phyloP scores from a whole-genome alignment of 2,888 invertebrate genomes.

The Philopedon plagiatum region DNA sequence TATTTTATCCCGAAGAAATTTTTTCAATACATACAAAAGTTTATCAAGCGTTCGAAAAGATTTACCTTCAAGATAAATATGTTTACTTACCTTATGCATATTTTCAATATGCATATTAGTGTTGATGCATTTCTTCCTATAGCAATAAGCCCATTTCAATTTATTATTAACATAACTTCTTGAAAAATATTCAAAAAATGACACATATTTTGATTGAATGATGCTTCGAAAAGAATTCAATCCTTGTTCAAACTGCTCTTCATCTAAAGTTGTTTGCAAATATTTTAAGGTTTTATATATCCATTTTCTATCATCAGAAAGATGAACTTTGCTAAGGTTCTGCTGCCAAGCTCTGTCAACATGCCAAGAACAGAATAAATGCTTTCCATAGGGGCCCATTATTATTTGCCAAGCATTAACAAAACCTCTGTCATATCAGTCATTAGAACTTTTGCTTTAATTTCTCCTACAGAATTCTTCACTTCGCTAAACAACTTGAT shows the following conservation, averaged over 20 bases:
- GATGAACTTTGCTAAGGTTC: neutral
- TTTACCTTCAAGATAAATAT: no score
- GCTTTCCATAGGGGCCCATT: no score
- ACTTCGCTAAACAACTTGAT: neutral
- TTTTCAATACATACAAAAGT: neutral
- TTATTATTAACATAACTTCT: neutral
- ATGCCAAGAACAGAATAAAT: no score
- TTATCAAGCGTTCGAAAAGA: neutral
- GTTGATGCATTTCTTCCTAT: neutral
- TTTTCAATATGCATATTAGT: no score
- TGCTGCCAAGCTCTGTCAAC: neutral
- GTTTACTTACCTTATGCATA: neutral
- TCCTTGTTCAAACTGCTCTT: neutral
- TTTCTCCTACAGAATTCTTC: conserved; percentile 21
- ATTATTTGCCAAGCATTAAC: neutral
- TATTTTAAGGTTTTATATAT: neutral
- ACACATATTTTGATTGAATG: neutral
- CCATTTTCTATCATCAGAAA: neutral
- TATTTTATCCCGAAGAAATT: neutral
- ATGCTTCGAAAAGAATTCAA: neutral
- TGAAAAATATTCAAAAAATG: neutral
- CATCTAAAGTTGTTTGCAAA: neutral
- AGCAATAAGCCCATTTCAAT: neutral
- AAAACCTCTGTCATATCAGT: neutral
- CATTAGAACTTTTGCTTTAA: no score